These are phyloP conservation scores for Spondyliosoma cantharus DNA, from an alignment of 2,797 vertebrate species.

Conservation along the genomic window DNA sequence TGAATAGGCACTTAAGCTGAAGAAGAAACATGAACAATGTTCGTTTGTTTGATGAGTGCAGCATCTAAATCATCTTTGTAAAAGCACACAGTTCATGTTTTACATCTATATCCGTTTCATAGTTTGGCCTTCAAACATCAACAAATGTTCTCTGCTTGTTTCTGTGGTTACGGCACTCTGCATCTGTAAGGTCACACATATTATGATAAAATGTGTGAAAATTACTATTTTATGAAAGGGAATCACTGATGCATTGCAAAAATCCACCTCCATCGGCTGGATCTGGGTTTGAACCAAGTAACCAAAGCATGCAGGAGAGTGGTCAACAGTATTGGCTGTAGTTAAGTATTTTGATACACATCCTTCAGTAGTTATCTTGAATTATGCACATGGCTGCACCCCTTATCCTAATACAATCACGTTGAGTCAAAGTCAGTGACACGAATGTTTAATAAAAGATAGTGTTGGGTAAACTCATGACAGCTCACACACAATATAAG, in stretches of 20 bases:
- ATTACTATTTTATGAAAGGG: not conserved
- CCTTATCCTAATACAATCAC: conserved; percentile 37
- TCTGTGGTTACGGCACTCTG: not conserved
- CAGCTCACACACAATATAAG: conserved; percentile 27
- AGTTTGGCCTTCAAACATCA: not conserved
- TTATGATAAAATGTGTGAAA: conserved; percentile 1
- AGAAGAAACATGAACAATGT: not conserved
- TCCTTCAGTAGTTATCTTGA: conserved; percentile 15
- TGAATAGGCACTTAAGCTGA: not conserved
- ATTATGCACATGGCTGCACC: conserved; percentile 19
- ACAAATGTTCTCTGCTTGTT: not conserved
- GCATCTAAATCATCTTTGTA: not conserved
- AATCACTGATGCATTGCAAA: not conserved
- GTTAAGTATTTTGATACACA: conserved; percentile 2
- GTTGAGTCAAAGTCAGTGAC: conserved; percentile 12
- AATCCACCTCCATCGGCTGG: not conserved
- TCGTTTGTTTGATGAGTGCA: not conserved
- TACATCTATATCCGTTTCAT: not conserved
- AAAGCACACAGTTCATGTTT: not conserved
- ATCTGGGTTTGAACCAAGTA: not conserved
- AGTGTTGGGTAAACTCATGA: conserved; percentile 32
- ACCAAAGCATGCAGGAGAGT: not conserved
- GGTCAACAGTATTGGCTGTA: not conserved
- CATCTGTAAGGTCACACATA: not conserved
- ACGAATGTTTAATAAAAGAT: conserved; percentile 55